A percentile compares a stretch with the other conserved stretches of the same genome.
phyloP scores from a whole-genome alignment of 2,113 vertebrate genomes.

The Nothoprocta pentlandii region DNA sequence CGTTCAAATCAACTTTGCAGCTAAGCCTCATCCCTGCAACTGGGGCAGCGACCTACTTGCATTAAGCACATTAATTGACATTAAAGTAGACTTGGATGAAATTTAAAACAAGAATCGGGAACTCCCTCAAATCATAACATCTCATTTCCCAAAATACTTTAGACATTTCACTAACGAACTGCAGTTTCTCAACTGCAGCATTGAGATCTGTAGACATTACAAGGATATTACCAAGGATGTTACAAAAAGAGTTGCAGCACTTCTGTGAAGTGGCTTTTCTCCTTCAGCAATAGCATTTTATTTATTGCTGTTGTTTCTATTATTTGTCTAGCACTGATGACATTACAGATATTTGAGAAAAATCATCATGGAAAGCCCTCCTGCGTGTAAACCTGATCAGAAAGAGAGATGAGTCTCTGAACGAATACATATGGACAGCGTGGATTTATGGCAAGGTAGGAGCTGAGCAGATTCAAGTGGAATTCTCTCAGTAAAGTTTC shows the following conservation, averaged over 20 bases:
- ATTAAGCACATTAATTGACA: fast-evolving
- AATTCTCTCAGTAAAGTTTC: background rate
- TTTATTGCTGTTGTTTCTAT: background rate
- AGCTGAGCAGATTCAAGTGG: fast-evolving
- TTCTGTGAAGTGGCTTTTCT: background rate
- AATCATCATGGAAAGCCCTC: fast-evolving
- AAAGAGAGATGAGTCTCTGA: fast-evolving
- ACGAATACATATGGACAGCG: fast-evolving
- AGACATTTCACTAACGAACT: too few relatives aligned
- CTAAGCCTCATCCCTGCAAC: background rate
- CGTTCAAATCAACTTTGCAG: background rate
- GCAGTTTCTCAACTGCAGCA: background rate
- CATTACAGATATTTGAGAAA: fast-evolving
- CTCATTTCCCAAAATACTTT: background rate
- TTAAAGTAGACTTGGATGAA: fast-evolving
- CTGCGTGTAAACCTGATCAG: background rate
- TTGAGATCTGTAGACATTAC: fast-evolving
- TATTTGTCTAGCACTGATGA: background rate
- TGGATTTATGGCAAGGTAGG: fast-evolving
- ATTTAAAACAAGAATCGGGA: background rate
- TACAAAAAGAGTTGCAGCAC: fast-evolving
- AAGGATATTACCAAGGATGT: background rate
- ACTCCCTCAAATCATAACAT: background rate
- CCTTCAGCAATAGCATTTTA: fast-evolving
- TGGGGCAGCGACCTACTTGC: background rate